Evolutionary conservation across 1,140 invertebrate genomes (phyloP), one percentile per base, ranked within the genome.

Genomic region (Galleria mellonella): DNA sequence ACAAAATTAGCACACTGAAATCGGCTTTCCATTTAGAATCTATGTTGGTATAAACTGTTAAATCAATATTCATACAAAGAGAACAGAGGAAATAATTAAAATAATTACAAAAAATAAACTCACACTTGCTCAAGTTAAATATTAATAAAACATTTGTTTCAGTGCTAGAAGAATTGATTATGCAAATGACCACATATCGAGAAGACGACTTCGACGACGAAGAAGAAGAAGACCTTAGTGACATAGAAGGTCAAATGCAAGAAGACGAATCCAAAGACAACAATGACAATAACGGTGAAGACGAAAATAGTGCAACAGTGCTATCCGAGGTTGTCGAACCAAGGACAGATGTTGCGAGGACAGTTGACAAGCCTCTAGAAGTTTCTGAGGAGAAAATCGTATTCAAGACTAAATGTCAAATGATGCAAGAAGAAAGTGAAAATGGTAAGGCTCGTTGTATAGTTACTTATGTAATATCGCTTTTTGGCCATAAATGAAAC

Each of bases 91-190:
- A n/a, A n/a, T n/a, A n/a, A n/a, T n/a, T n/a, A n/a, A n/a, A n/a
- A n/a, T n/a, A n/a, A n/a, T 23, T 23, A 23, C 17, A 6, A 23
- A 3, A 23, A 6, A 23, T 23, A 23, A 23, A 23, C 2, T 23
- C 2, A 23, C 6, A 6, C 2, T 23, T 23, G 17, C 17, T 23
- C 17, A 23, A 23, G 6, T 23, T 23, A 3, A 23, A 23, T 23
- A 6, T 23, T 23, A 23, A 23, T 23, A 15, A 15, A 36, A 36
- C 7, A 15, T 36, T 36, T 43, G 37, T 75, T 75, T 23, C 63
- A 89, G 89, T 91, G 27, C 76, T 92, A 58, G 91, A 92, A 83
- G 90, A 92, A 61, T 68, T 92, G 1, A 91, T 92, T 42, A 75
- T 87, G 55, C 90, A 91, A 72, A 88, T 92, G 64, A 90, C 90